These are phyloP conservation scores for Syngnathus acus DNA, from an alignment of 2,797 vertebrate species.

Conservation along the genomic window DNA sequence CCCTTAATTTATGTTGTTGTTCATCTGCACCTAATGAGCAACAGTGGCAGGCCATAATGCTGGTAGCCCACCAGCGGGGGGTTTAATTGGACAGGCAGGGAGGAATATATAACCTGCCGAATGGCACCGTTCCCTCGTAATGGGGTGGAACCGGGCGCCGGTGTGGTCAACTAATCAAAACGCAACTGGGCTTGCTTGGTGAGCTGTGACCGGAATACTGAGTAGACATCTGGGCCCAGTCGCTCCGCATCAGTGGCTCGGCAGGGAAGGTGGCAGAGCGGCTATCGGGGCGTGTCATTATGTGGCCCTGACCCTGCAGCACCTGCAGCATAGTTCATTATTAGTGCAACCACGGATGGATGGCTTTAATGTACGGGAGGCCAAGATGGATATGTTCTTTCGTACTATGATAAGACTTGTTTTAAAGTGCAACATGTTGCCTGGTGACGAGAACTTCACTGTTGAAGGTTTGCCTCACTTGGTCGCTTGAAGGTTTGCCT, in stretches of 20 bases:
- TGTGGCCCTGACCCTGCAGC: conserved; percentile 51
- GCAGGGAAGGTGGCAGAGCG: conserved; percentile 44
- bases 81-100: conserved; percentile 62
- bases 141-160: conserved; percentile 57
- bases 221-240: conserved; percentile 45
- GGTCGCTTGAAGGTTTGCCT: not conserved
- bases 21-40: conserved; percentile 63
- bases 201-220: conserved; percentile 66
- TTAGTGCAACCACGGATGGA: conserved; percentile 37
- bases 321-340: conserved; percentile 59
- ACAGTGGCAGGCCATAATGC: conserved; percentile 60
- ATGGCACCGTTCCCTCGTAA: conserved; percentile 67
- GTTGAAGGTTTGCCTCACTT: not conserved
- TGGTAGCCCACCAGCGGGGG: conserved; percentile 60
- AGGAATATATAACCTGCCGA: conserved; percentile 63
- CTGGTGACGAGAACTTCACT: not conserved
- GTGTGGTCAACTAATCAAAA: conserved; percentile 69
- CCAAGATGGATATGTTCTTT: not conserved
- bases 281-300: conserved; percentile 47
- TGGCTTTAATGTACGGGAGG: conserved; percentile 48
- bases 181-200: conserved; percentile 52
- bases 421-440: not conserved
- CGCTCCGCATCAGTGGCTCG: conserved; percentile 42
- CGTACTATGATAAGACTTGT: not conserved
- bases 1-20: conserved; percentile 46